Base-by-base conservation (phyloP, 2,888 invertebrate species). In the Tetranychus truncatus region DNA sequence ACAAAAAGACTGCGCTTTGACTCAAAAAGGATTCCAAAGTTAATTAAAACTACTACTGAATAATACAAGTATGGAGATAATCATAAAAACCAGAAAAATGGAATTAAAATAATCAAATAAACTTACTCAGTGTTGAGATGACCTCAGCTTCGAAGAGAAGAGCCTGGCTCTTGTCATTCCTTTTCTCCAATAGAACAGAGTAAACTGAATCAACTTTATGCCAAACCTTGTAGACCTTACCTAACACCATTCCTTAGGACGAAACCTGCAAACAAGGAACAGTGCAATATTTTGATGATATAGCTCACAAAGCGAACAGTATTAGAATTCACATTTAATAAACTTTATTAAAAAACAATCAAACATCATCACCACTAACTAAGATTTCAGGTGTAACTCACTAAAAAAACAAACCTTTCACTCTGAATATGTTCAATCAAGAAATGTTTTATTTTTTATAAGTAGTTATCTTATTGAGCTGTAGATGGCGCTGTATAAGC, bases 91-190 rank as follows among this genome's bases (percentile, higher is more conserved):
- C 3, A n/a, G 66, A 20, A 11, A 66, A 20, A 66, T 20, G 20
- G 6, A 66, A 66, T 66, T 11, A 20, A 66, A 18, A 66, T 20
- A 20, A 66, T 66, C 20, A 7, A 15, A 66, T 7, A 69, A 66
- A 85, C 88, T 86, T 85, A 89, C 89, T 87, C 73, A 93, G 84
- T 72, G 90, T 88, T 55, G 94, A 94, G 34, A 95, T 91, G 44
- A 92, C 93, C 83, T 91, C 90, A 45, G 93, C 92, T 84, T 95
- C 95, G 82, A 95, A 93, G 77, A 95, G 86, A 74, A 95, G 86
- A 65, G 92, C 90, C 78, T 91, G 89, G 81, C 90, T 89, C 84
- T 89, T 89, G 69, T 77, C 74, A 83, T 89, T 89, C 81, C 92
- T 88, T 81, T 92, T 91, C 83, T 95, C 94, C 80, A 95, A 84